Conservation (phyloP, 2,797 vertebrate genomes). For the Smutsia temminckii region DNA sequence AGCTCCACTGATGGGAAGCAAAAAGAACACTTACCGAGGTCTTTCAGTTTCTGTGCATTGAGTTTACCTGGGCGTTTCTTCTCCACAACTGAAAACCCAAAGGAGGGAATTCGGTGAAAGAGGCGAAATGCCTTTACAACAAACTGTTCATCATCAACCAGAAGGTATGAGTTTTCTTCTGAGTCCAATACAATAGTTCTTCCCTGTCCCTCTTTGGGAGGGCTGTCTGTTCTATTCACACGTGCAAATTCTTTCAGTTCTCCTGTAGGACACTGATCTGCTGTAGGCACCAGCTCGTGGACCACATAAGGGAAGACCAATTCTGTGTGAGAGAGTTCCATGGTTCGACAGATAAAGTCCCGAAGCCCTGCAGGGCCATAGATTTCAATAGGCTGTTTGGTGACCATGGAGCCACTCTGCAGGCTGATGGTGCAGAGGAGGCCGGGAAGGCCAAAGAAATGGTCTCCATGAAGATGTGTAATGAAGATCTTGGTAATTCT, state of each 20-base stretch:
- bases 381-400: conserved; percentile 88
- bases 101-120: conserved; percentile 94
- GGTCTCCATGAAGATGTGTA: conserved; percentile 95
- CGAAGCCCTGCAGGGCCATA: conserved; percentile 92
- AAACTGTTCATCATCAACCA: conserved; percentile 90
- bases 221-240: conserved; percentile 46
- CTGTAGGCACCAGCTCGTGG: conserved; percentile 92
- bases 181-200: conserved; percentile 85
- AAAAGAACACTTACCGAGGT: conserved; percentile 86
- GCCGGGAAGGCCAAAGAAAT: conserved; percentile 95
- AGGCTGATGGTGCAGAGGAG: conserved; percentile 94
- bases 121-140: conserved; percentile 91
- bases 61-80: conserved; percentile 90
- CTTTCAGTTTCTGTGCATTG: conserved; percentile 89
- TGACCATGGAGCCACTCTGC: conserved; percentile 82
- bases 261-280: conserved; percentile 90
- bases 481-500: conserved; percentile 96
- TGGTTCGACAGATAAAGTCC: conserved; percentile 87
- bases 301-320: conserved; percentile 91
- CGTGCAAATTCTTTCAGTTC: conserved; percentile 80
- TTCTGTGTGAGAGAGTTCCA: conserved; percentile 91
- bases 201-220: conserved; percentile 82
- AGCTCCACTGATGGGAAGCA: neutral
- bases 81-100: conserved; percentile 93
- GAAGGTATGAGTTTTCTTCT: conserved; percentile 85